These are phyloP conservation scores for Sialis lutaria DNA, from an alignment of 2,888 invertebrate genomes.

Conservation along the genomic window DNA sequence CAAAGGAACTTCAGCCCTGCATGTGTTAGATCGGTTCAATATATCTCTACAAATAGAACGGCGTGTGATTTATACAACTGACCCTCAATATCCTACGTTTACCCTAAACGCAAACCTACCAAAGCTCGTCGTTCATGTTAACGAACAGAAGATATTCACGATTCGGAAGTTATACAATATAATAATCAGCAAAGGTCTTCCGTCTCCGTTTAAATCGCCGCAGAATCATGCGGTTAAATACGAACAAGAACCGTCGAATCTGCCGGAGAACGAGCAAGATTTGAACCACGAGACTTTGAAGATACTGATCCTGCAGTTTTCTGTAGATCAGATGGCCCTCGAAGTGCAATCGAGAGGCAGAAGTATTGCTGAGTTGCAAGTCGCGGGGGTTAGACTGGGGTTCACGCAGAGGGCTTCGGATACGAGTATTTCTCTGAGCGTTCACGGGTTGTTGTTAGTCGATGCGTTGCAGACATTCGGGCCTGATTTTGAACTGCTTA, in stretches of 20 bases:
- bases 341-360: conserved; percentile 75
- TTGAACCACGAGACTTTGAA: conserved; percentile 33
- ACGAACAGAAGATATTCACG: conserved; percentile 71
- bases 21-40: conserved; percentile 48
- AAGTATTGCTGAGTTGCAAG: conserved; percentile 85
- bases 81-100: conserved; percentile 74
- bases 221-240: conserved; percentile 9
- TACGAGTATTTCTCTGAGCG: conserved; percentile 63
- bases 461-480: conserved; percentile 94
- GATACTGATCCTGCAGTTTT: conserved; percentile 68
- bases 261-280: conserved; percentile 28
- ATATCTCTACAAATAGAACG: conserved; percentile 53
- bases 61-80: conserved; percentile 61
- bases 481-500: conserved; percentile 82
- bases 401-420: conserved; percentile 58
- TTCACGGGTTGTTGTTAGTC: conserved; percentile 80
- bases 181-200: conserved; percentile 24
- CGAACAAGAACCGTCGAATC: conserved; percentile 18
- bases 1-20: conserved; percentile 67
- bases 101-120: conserved; percentile 75
- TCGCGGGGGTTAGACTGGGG: conserved; percentile 68
- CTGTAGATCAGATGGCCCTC: conserved; percentile 70
- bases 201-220: conserved; percentile 24
- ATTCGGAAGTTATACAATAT: conserved; percentile 36
- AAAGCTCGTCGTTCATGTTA: conserved; percentile 73